Evolutionary conservation across 2,888 invertebrate species (phyloP), one percentile per base, ranked within the genome.

Genomic region (Limenitis camilla): DNA sequence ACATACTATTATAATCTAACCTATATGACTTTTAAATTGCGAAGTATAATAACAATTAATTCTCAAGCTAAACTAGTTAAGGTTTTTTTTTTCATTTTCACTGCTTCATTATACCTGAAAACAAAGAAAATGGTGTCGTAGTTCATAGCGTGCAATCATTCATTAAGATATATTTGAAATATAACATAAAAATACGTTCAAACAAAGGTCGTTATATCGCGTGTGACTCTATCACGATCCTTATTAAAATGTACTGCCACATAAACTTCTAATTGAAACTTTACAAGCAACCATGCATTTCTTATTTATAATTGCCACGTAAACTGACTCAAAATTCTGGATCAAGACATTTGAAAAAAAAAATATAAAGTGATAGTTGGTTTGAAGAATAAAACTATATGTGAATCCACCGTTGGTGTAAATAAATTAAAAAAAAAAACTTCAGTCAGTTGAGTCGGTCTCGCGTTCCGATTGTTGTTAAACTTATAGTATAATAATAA

Each of bases 261-360:
- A 56, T 78, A 70, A 70, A 66, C 65, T 69, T 68, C 75, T 81
- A 81, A 82, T 81, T 83, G 83, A 80, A 81, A 80, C 70, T 77
- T 78, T 70, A 76, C 72, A 67, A 68, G 63, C 53, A 60, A 65
- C 41, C 45, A 41, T 8, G 41, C 46, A 39, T 49, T 48, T 42
- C 40, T 54, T 49, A 46, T 40, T 49, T 52, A 40, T 35, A 48
- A 51, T 43, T 30, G 53, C 29, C 10, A 28, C 19, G 19, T 32
- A 7, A 44, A 35, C 4, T 8, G 36, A 36, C 1, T n/a, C 10
- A 10, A n/a, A 10, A 36, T 27, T 35, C 27, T 28, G 7, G 27
- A n/a, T 44, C 10, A 10, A 33, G 27, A n/a, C 27, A 27, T 27
- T n/a, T 9, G 31, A 35, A 35, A 5, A 35, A 9, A 35, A n/a